Evolutionary conservation across 2,113 vertebrate genomes (phyloP), one percentile per base, ranked within the genome.

Genomic region (Tauraco erythrolophus): DNA sequence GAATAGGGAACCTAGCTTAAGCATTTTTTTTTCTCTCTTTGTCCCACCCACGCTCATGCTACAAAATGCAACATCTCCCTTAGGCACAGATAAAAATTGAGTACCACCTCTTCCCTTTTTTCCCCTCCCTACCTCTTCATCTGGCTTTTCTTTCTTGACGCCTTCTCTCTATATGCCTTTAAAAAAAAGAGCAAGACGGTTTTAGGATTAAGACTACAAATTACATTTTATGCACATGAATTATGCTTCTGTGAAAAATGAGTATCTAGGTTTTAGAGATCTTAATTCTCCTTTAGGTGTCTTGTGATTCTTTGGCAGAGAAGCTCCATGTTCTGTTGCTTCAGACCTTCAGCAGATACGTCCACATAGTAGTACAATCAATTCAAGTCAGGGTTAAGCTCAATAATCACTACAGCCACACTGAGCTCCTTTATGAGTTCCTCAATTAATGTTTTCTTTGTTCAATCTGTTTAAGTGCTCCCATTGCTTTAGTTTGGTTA

Each of bases 71-170:
- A 31, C 15, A n/a, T 11, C 22, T 89, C 65, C 64, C 50, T 68
- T n/a, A 30, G n/a, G 87, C 75, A 87, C 14, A 53, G 58, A 53
- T 24, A 30, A 87, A 80, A 84, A 43, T 0, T 28, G 21, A 65
- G 10, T 35, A 88, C 14, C 33, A 74, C 37, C 45, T 30, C 30
- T 76, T 85, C 70, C 83, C 89, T 94, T 92, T 94, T 76, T 75
- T 81, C 64, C 56, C 65, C 75, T 97, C 94, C 97, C 97, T 97
- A 97, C 97, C 97, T 97, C 95, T 97, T 96, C 61, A 46, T 92
- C 81, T 97, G 84, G 81, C 69, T 92, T 96, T 96, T 85, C 90
- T 70, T 74, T 95, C 89, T 86, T 89, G 87, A 24, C 7, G n/a
- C 84, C 84, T 97, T 95, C 92, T 92, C 53, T 88, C 77, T 97